Evolutionary conservation across 2,797 vertebrate genomes (phyloP).

Genomic region (Ceryle rudis): DNA sequence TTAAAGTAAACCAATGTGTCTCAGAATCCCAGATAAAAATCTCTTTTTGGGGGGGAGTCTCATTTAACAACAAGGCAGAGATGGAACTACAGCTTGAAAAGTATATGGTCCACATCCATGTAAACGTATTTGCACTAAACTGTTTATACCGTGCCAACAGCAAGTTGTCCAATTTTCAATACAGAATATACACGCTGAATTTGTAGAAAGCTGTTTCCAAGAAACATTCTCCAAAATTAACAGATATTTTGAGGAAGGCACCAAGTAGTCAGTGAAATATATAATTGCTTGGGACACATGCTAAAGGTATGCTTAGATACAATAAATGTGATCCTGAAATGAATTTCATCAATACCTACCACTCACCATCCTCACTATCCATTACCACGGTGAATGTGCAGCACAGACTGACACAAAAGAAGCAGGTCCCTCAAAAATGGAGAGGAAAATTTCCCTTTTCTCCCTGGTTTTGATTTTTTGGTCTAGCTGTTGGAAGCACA

Average conservation of each 20-base stretch:
- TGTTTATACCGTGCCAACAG: background rate
- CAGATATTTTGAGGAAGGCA: background rate
- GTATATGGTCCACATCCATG: background rate
- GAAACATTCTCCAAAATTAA: background rate
- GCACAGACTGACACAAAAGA: background rate
- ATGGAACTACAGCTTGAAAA: background rate
- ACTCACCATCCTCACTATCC: background rate
- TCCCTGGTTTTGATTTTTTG: background rate
- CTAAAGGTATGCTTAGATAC: background rate
- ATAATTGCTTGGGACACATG: background rate
- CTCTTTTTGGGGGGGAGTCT: too few species aligned
- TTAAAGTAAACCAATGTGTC: background rate
- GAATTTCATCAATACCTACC: background rate
- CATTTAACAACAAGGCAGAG: background rate
- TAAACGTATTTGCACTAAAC: background rate
- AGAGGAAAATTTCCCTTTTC: background rate
- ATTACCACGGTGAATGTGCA: background rate
- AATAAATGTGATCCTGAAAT: background rate
- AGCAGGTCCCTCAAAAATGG: background rate
- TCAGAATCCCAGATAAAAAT: background rate
- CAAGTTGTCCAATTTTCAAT: background rate
- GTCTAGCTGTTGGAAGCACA: background rate
- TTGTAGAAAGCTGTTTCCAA: background rate
- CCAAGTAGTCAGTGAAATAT: background rate
- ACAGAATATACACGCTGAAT: background rate